Base-by-base conservation (phyloP, 2,797 vertebrate genomes). In the Mustela erminea region DNA sequence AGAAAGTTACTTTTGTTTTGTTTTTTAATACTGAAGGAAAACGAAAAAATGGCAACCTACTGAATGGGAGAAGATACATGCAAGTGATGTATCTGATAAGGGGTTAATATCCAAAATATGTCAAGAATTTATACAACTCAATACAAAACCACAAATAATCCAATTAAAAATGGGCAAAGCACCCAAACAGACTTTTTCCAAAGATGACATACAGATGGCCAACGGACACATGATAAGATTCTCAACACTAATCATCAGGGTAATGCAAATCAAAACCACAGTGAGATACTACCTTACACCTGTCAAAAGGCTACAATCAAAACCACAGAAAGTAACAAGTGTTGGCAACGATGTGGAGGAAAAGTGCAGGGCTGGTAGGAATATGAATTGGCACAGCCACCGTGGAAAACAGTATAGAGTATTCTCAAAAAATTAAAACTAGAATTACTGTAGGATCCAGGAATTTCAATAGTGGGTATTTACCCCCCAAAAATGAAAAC, bases 1-100 rank as follows among this genome's bases (percentile, higher is more conserved):
- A 87, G 72, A 92, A 94, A 96, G 68, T 75, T 81, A 72, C 72
- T 95, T 93, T 95, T 74, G 66, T 68, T 74, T 77, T 77, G 74
- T 49, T 49, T 49, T 32, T 29, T 27, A 11, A 11, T 17, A 49
- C 43, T 1, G 17, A 49, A 77, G 43, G 74, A 77, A 74, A 46
- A 25, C 2, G 43, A 74, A 25, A 74, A 74, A 74, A 74, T 27
- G 14, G 25, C 8, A 18, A 49, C 15, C 27, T 43, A 17, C 43
- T 32, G 43, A 77, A 49, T 77, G 74, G 27, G 74, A 74, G 12
- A 43, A 17, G 72, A 74, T 29, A 74, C 41, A 29, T 46, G 74
- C 27, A 77, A 49, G 43, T 77, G 74, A 49, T 32, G 18, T 32
- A 77, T 77, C 43, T 46, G 43, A 77, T 49, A 29, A 49, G 2